phyloP scores from a whole-genome alignment of 1,140 invertebrate species.

The Pissodes strobi region DNA sequence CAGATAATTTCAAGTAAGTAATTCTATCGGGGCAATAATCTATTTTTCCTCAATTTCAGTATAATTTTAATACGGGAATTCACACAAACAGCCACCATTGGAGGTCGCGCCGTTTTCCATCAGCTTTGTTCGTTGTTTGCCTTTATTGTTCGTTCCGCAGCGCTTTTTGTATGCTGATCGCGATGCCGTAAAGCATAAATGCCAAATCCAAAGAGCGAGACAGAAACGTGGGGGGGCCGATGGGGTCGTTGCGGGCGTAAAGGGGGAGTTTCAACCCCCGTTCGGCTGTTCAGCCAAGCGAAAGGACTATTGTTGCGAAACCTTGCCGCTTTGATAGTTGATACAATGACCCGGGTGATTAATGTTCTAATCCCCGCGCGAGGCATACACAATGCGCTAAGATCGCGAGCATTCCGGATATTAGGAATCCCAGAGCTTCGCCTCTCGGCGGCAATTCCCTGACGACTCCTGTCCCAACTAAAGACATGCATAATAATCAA shows the following conservation, averaged over 20 bases:
- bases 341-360: constrained; percentile 57
- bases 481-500: constrained; percentile 12
- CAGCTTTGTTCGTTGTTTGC: constrained; percentile 21
- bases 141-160: constrained; percentile 29
- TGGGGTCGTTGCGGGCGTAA: neutral
- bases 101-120: too few species aligned
- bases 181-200: constrained; percentile 34
- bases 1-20: too few species aligned
- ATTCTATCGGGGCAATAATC: too few species aligned
- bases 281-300: constrained; percentile 50
- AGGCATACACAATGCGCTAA: constrained; percentile 54
- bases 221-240: constrained; percentile 22
- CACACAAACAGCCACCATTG: too few species aligned
- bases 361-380: constrained; percentile 56
- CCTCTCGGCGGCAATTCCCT: neutral
- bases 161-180: constrained; percentile 31
- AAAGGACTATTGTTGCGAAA: constrained; percentile 56
- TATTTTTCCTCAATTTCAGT: too few species aligned
- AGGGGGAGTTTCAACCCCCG: constrained; percentile 19
- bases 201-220: constrained; percentile 33
- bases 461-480: neutral
- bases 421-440: constrained; percentile 52
- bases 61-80: too few species aligned
- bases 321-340: constrained; percentile 58
- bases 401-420: constrained; percentile 56